These are phyloP conservation scores for Andrena praecox DNA, from an alignment of 2,888 invertebrate species.

Conservation along the genomic window DNA sequence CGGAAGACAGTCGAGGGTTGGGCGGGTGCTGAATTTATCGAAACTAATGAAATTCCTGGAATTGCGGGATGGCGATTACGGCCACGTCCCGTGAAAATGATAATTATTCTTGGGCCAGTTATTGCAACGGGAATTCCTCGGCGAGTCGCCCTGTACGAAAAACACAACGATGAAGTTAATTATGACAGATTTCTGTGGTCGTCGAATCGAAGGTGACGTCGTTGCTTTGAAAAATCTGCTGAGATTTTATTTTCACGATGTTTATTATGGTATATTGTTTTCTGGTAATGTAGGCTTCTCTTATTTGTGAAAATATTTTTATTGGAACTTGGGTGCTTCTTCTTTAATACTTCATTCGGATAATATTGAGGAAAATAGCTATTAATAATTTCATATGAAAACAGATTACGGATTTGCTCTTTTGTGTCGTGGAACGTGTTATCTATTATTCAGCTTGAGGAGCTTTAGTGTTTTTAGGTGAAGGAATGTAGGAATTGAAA, in stretches of 20 bases:
- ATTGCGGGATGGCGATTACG: slow-evolving; percentile 59
- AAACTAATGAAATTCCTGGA: slow-evolving; percentile 72
- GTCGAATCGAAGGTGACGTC: background rate
- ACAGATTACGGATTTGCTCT: no score
- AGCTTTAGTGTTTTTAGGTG: no score
- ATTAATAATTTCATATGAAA: no score
- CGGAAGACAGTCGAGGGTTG: slow-evolving; percentile 58
- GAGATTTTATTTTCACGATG: slow-evolving; percentile 9
- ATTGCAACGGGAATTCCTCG: slow-evolving; percentile 54
- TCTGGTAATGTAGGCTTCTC: background rate
- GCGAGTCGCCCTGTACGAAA: slow-evolving; percentile 14
- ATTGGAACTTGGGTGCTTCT: no score
- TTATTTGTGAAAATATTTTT: no score
- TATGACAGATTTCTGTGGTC: slow-evolving; percentile 44
- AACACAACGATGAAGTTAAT: slow-evolving; percentile 41
- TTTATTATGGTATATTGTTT: background rate
- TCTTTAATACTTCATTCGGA: no score
- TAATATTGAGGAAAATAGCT: no score
- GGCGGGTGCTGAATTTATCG: slow-evolving; percentile 65
- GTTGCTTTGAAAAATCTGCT: background rate
- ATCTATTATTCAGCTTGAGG: no score
- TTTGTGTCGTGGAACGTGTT: no score
- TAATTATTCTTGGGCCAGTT: slow-evolving; percentile 63
- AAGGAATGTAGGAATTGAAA: no score
- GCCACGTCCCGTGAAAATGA: slow-evolving; percentile 59